Evolutionary conservation across 2,888 invertebrate genomes (phyloP), one percentile per base, ranked within the genome.

Genomic region (Lutraria lutraria): DNA sequence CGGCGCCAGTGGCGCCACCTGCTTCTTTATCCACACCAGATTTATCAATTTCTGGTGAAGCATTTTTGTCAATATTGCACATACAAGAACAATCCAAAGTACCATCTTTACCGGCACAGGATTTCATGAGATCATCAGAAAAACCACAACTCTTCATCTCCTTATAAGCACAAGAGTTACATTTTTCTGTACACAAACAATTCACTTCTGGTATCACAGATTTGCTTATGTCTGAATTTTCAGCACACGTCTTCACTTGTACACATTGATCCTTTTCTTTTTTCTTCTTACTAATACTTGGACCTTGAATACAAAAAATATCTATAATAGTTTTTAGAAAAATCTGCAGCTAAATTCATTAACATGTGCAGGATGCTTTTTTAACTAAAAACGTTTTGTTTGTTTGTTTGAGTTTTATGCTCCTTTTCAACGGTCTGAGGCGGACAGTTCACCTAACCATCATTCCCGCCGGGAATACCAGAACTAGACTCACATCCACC

Each of bases 141-240:
- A 82, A 82, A 25, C 87, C 83, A 76, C 60, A 83, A 76, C 79
- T 68, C 79, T 76, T 68, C 52, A 60, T 72, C 53, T 85, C 82
- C 68, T 85, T 86, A 83, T 85, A 81, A 29, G 80, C 82, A 85
- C 81, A 85, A 79, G 25, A 54, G n/a, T 72, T 86, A 87, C 68
- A 83, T 63, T 72, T 34, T 56, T 87, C 87, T 53, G 60, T 76
- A 87, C 87, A 87, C 16, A 34, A 72, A 87, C 87, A 87, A 43
- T 21, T 29, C 25, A 16, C 56, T 54, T 88, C 88, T 53, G 68
- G 56, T 92, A 92, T 92, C 92, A 92, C 92, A 92, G 92, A 85
- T 81, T 90, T 90, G 72, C 56, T 86, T 83, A 84, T 83, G 68
- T 92, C 92, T 21, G n/a, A n/a, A 25, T 31, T 68, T 29, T 85